Evolutionary conservation across 2,888 invertebrate species (phyloP), one percentile per base, ranked within the genome.

Genomic region (Lordiphosa fenestrarum): DNA sequence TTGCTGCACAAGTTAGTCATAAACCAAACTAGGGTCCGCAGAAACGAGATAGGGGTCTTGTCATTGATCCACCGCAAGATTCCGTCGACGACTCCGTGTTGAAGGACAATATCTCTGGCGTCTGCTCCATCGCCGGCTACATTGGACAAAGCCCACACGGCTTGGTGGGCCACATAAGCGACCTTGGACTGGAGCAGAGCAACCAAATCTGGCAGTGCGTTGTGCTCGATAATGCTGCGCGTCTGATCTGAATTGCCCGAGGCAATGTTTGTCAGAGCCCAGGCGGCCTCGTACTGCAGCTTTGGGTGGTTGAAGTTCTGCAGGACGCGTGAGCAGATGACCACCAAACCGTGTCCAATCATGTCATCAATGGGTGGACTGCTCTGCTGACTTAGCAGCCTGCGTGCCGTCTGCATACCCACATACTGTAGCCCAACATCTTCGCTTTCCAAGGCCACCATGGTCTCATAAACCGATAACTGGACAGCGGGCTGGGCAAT

Each of bases 111-210:
- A 90, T 99, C 98, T 40, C 99, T 91, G 0, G 96, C 92, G 10
- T 89, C 90, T 0, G 96, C 92, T 0, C 96, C 95, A 88, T 96
- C 96, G 35, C 98, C 98, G 9, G 98, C 98, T 77, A 99, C 97
- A 90, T 99, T 99, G 68, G 98, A 97, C 10, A 98, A 91, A 0
- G 98, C 98, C 99, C 96, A 98, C 0, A 98, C 96, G 10, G 96
- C 94, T 89, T 98, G 98, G 86, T 98, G 98, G 1, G 95, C 94
- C 1, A 95, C 93, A 69, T 94, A 92, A 0, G 92, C 89, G 38
- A 93, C 91, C 1, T 92, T 90, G 0, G 95, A 94, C 6, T 91
- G 89, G 0, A 98, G 90, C n/a, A 99, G 91, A 0, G 90, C 87
- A 19, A 97, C 92, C 48, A 99, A 92, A 57, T 94, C 93, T 0